Conservation (phyloP, 2,113 vertebrate species). For the Lathamus discolor region DNA sequence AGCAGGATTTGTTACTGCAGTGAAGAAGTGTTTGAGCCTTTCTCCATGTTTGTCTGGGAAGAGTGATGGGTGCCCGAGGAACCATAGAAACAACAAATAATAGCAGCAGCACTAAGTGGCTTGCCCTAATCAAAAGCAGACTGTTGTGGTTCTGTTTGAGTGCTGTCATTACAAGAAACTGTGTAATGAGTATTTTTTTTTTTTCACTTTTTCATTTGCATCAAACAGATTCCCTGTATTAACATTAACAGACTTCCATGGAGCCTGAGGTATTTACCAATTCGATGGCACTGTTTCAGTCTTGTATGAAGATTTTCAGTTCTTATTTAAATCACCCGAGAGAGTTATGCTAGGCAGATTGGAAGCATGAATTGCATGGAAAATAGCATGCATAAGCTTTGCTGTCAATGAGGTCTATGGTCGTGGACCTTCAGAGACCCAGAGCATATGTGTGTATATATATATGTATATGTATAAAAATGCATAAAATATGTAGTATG, state of each 20-base stretch:
- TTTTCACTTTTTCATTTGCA: slow-evolving; percentile 23
- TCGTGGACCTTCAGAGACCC: not conserved
- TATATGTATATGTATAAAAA: not conserved
- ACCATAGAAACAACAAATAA: slow-evolving; percentile 48
- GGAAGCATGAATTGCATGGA: not conserved
- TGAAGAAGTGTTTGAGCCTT: not conserved
- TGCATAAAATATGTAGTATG: not conserved
- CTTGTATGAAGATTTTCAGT: not conserved
- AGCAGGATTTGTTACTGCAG: not conserved
- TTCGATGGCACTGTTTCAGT: not conserved
- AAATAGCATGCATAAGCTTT: not conserved
- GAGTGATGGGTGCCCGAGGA: not conserved
- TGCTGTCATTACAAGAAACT: slow-evolving; percentile 48
- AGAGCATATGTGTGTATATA: not conserved
- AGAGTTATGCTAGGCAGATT: not conserved
- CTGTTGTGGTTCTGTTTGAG: slow-evolving; percentile 38
- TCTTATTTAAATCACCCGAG: not conserved
- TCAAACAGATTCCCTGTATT: slow-evolving; percentile 4
- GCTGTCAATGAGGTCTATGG: not conserved
- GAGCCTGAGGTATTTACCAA: slow-evolving; percentile 24
- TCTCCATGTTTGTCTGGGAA: not conserved
- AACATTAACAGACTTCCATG: not conserved
- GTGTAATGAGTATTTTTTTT: not conserved
- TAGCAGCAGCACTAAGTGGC: not conserved
- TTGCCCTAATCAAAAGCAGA: slow-evolving; percentile 58